Evolutionary conservation across 2,888 invertebrate genomes (phyloP).

Genomic region (Gisinianus flammeolus): DNA sequence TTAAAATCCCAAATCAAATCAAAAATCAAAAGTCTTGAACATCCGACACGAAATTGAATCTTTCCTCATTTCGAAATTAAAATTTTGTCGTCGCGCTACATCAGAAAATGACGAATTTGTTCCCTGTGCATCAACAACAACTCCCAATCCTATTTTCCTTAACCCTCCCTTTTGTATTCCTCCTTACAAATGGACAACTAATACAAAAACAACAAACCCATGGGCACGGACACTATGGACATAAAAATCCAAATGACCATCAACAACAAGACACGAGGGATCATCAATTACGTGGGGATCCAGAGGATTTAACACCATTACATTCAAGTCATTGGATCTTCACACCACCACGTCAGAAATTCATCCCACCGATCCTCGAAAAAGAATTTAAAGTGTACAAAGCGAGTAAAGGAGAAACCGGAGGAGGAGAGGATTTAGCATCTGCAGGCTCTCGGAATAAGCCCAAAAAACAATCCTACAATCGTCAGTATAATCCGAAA

Average conservation of each 20-base stretch:
- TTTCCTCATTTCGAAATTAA: background rate
- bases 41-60: no score
- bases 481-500: slow-evolving; percentile 33
- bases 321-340: slow-evolving; percentile 26
- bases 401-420: slow-evolving; percentile 30
- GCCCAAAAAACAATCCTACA: slow-evolving; percentile 38
- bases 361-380: background rate
- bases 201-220: no score
- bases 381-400: slow-evolving; percentile 15
- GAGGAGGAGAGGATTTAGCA: slow-evolving; percentile 29
- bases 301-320: slow-evolving; percentile 30
- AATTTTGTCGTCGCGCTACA: no score
- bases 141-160: no score
- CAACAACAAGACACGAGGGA: background rate
- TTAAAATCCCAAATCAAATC: no score
- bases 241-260: no score
- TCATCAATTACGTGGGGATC: slow-evolving; percentile 29
- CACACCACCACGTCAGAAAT: background rate
- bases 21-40: no score
- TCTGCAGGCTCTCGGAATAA: slow-evolving; percentile 19
- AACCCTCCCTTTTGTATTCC: background rate
- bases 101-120: background rate
- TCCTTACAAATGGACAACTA: no score
- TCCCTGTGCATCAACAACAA: background rate
- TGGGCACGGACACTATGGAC: background rate